Conservation (phyloP, 2,113 vertebrate species). For the Stictonetta naevosa region DNA sequence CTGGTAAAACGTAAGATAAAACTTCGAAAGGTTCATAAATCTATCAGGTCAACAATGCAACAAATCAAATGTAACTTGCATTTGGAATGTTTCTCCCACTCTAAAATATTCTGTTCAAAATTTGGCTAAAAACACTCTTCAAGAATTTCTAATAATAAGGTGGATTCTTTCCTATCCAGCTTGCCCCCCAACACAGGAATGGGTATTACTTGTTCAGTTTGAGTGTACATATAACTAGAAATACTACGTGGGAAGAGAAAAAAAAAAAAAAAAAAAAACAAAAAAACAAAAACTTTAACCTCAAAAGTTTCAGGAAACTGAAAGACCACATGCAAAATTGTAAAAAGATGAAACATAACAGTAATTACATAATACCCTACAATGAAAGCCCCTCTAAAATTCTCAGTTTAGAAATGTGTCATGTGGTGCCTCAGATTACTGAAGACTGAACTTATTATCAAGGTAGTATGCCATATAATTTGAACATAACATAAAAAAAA, state of each 20-base stretch:
- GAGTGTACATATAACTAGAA: neutral
- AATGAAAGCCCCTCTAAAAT: neutral
- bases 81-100: neutral
- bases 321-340: neutral
- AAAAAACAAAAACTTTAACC: neutral
- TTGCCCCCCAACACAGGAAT: neutral
- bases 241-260: neutral
- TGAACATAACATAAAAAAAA: constrained; percentile 35
- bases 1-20: neutral
- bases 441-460: constrained; percentile 8
- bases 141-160: neutral
- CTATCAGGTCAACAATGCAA: neutral
- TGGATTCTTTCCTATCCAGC: neutral
- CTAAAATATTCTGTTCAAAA: neutral
- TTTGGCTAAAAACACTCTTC: neutral
- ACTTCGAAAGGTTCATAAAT: neutral
- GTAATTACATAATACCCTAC: neutral
- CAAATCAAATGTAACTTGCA: neutral
- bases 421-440: neutral
- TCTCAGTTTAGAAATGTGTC: constrained; percentile 3
- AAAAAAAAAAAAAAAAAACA: neutral
- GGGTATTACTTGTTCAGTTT: neutral
- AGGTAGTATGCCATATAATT: constrained; percentile 18
- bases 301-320: neutral
- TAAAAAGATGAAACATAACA: neutral